Evolutionary conservation across 2,113 vertebrate genomes (phyloP).

Genomic region (Caretta caretta): DNA sequence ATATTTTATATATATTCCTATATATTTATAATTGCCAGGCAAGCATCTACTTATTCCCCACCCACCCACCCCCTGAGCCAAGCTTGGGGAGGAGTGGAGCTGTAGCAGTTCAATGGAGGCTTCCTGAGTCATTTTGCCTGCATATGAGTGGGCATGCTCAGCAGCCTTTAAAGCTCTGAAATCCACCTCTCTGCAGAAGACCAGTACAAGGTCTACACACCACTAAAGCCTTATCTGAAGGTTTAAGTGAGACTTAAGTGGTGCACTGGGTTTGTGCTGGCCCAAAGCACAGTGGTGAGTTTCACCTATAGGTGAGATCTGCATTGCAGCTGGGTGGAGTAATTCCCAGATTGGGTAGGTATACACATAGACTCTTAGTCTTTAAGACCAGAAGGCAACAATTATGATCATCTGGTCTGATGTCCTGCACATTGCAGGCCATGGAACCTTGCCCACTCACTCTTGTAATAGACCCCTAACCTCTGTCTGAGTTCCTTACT

Average conservation of each 20-base stretch:
- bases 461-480: background rate
- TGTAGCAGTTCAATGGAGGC: background rate
- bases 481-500: background rate
- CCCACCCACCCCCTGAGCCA: background rate
- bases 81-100: background rate
- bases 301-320: background rate
- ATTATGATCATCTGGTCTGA: background rate
- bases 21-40: background rate
- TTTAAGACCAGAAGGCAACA: background rate
- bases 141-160: background rate
- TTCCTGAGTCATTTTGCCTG: background rate
- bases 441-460: background rate
- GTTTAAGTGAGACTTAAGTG: background rate
- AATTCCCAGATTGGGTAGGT: background rate
- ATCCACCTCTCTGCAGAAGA: background rate
- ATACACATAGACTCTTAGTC: background rate
- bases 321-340: background rate
- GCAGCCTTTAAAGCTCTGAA: background rate
- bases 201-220: accelerated
- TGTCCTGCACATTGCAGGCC: background rate
- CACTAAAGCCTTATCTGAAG: background rate
- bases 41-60: background rate
- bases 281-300: background rate
- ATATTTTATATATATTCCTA: no score
- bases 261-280: background rate